A percentile compares a stretch with the other conserved stretches of the same genome.
phyloP scores from a whole-genome alignment of 64 coral and sea anemone species.

The Porites australiensis region DNA sequence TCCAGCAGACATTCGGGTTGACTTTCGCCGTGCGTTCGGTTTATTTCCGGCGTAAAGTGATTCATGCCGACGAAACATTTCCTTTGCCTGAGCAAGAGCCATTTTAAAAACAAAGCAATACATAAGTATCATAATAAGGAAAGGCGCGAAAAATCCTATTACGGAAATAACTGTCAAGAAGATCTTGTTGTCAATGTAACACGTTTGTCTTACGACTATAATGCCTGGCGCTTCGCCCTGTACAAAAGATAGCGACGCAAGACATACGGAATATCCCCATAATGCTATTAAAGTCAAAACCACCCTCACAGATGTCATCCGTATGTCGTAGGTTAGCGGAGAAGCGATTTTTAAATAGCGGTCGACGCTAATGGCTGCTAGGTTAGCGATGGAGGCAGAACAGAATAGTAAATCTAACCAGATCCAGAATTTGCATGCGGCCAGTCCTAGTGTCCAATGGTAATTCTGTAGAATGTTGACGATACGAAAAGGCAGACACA shows the following conservation, averaged over 20 bases:
- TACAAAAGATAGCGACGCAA: slow-evolving; percentile 76
- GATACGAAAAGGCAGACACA: slow-evolving; percentile 85
- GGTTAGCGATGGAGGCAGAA: slow-evolving; percentile 85
- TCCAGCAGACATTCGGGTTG: slow-evolving; percentile 27
- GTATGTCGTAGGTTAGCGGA: slow-evolving; percentile 77
- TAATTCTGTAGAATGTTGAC: slow-evolving; percentile 66
- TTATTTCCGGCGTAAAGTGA: slow-evolving; percentile 15
- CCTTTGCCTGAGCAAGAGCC: slow-evolving; percentile 78
- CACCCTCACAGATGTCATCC: slow-evolving; percentile 73
- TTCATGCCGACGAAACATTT: slow-evolving; percentile 69
- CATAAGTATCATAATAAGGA: slow-evolving; percentile 86
- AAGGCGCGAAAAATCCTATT: slow-evolving; percentile 81
- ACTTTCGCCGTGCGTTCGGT: slow-evolving; percentile 3
- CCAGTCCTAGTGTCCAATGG: slow-evolving; percentile 61
- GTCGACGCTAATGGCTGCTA: slow-evolving; percentile 93
- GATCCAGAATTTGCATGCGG: slow-evolving; percentile 78
- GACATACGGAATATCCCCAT: slow-evolving; percentile 78
- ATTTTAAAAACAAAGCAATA: slow-evolving; percentile 95
- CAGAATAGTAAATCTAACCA: slow-evolving; percentile 92
- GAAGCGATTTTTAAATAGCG: slow-evolving; percentile 93
- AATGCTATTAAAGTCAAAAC: slow-evolving; percentile 39
- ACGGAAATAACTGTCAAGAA: slow-evolving; percentile 84
- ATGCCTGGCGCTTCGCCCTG: slow-evolving; percentile 64
- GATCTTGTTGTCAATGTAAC: slow-evolving; percentile 78
- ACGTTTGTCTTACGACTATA: slow-evolving; percentile 65